Conservation (phyloP, 53 echinoderm and acorn worm genomes). For the Astropecten irregularis region DNA sequence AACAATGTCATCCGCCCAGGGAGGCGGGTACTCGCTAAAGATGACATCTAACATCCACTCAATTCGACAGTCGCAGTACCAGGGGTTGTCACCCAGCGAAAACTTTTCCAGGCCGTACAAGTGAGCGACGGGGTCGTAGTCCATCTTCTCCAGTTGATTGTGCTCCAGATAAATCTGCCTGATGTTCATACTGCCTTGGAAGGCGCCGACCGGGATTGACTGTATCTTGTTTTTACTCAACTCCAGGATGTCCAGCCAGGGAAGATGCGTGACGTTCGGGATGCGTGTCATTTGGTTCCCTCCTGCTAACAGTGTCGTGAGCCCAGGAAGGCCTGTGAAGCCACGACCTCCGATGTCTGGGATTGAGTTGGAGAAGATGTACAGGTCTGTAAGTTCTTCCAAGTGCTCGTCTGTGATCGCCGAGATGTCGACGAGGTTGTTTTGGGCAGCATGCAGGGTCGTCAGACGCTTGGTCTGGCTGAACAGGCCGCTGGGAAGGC, state of each 20-base stretch:
- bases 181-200: constrained; percentile 5
- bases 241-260: constrained; percentile 10
- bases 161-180: neutral
- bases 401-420: constrained; percentile 28
- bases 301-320: neutral
- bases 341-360: constrained; percentile 2
- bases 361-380: constrained; percentile 17
- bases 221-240: constrained; percentile 17
- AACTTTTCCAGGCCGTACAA: neutral
- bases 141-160: neutral
- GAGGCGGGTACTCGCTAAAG: neutral
- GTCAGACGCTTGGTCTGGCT: neutral
- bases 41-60: neutral
- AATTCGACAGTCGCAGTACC: constrained; percentile 40
- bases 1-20: constrained; percentile 4
- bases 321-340: neutral
- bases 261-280: constrained; percentile 17
- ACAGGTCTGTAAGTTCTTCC: constrained; percentile 15
- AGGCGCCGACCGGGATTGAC: neutral
- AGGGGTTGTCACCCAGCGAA: neutral
- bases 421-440: constrained; percentile 12
- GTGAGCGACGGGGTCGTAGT: neutral
- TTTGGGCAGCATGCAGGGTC: neutral
- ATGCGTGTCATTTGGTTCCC: constrained; percentile 19
- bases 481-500: constrained; percentile 25